Percentiles rank a stretch among this genome's conserved stretches.
Conservation (phyloP, 2,797 vertebrate genomes). For the Siniperca scherzeri region DNA sequence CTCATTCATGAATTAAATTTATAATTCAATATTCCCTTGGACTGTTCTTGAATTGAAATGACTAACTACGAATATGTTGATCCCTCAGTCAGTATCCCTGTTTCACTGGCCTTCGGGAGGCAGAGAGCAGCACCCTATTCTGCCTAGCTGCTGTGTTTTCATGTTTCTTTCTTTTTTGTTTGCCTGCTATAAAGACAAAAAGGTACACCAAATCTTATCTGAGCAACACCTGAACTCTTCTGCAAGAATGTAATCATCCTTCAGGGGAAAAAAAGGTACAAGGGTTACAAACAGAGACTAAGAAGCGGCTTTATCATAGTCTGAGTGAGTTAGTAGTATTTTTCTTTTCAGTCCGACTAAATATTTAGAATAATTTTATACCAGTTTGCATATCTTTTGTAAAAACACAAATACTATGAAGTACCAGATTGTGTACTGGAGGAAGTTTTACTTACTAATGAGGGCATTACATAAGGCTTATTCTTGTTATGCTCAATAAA, state of each 20-base stretch:
- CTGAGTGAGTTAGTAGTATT: neutral
- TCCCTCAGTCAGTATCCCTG: neutral
- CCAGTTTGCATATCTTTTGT: neutral
- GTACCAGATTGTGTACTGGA: neutral
- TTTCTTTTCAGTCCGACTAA: constrained; percentile 8
- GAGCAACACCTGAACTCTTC: neutral
- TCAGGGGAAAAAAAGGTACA: neutral
- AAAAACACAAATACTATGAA: neutral
- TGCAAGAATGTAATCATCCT: constrained; percentile 12
- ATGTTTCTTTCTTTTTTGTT: neutral
- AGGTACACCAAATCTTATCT: neutral
- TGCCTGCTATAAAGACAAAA: neutral
- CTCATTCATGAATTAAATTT: neutral
- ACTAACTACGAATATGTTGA: neutral
- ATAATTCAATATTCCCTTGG: neutral
- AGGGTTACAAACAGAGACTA: constrained; percentile 8
- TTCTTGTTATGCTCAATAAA: constrained; percentile 39
- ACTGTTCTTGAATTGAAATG: constrained; percentile 6
- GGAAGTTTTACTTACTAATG: constrained; percentile 51
- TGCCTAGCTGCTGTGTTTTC: constrained; percentile 28
- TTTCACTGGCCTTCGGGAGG: neutral
- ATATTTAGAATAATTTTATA: neutral
- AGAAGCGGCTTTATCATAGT: neutral
- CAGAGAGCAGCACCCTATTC: constrained; percentile 8
- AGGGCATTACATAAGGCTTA: constrained; percentile 14